Evolutionary conservation across 1,140 invertebrate genomes (phyloP), one percentile per base, ranked within the genome.

Genomic region (Drosophila jambulina): DNA sequence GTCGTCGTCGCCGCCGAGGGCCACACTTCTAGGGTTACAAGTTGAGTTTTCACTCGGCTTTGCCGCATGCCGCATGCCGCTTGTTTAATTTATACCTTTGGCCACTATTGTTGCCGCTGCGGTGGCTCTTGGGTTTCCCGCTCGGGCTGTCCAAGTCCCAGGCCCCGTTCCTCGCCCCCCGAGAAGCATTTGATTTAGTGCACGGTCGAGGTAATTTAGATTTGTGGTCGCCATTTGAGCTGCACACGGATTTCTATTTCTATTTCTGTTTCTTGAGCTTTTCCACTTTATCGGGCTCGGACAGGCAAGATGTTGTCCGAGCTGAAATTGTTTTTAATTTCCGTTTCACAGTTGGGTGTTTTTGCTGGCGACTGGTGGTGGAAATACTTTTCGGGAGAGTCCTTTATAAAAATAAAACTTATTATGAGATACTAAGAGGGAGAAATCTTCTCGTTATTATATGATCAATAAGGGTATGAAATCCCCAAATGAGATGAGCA

Each of bases 11-110:
- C 25, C n/a, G 49, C 68, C 12, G 53, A 56, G 62, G 85, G 81
- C 85, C 85, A 78, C 85, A 88, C 86, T 90, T 90, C 85, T 90
- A 76, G 85, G 85, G 85, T 88, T 90, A 90, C 85, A 67, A 67
- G 81, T 69, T 63, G 80, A 84, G 77, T 64, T 80, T 80, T 65
- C 86, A 76, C 78, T 87, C 70, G 69, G 75, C 64, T 79, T 70
- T 83, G 82, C 82, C 56, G 54, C 76, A 78, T 69, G 72, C 76
- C 62, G 75, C 72, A 45, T 78, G 51, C 65, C 69, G 67, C 70
- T 72, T 72, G 53, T 46, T 88, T 88, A 88, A 88, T 88, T 81
- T 88, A 88, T 90, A 81, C 85, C 85, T 84, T 77, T 48, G 51
- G 56, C 42, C 76, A 82, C 74, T 61, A 64, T 54, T 84, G 78